Percentiles rank a stretch among this genome's conserved stretches.
Evolutionary conservation across 2,113 vertebrate genomes (phyloP).

Genomic region (Oxyura jamaicensis): DNA sequence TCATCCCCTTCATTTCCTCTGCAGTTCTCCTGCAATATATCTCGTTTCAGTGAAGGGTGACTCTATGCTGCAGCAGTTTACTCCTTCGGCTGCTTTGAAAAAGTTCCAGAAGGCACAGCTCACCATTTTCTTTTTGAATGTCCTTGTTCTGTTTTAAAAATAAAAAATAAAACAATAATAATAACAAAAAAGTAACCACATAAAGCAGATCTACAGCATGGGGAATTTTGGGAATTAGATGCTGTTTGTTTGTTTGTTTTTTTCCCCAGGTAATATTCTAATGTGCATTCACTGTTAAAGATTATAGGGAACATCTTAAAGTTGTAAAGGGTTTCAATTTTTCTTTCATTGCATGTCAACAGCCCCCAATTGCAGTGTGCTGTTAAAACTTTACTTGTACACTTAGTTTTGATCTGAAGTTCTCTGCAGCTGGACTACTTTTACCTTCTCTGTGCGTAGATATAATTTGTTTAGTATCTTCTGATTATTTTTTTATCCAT

Average conservation of each 20-base stretch:
- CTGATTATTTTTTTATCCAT: accelerated
- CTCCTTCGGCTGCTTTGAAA: background rate
- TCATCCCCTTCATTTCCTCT: conserved; percentile 27
- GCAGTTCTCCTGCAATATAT: conserved; percentile 1
- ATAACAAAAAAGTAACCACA: background rate
- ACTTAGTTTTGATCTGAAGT: background rate
- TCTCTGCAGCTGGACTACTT: background rate
- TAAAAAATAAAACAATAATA: background rate
- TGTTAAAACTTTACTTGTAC: background rate
- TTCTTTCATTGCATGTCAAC: background rate
- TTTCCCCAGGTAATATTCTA: background rate
- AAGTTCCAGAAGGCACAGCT: background rate
- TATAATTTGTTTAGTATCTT: background rate
- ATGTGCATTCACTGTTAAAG: background rate
- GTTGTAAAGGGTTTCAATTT: background rate
- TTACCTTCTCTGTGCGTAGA: background rate
- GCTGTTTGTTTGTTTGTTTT: background rate
- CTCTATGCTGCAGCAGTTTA: background rate
- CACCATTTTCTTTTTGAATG: background rate
- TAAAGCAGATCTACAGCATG: background rate
- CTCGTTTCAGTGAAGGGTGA: background rate
- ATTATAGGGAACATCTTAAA: background rate
- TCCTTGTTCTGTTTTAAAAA: background rate
- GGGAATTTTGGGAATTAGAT: background rate
- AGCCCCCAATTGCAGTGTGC: background rate